Base-by-base conservation (phyloP, 2,113 vertebrate species). In the Gymnorhina tibicen region DNA sequence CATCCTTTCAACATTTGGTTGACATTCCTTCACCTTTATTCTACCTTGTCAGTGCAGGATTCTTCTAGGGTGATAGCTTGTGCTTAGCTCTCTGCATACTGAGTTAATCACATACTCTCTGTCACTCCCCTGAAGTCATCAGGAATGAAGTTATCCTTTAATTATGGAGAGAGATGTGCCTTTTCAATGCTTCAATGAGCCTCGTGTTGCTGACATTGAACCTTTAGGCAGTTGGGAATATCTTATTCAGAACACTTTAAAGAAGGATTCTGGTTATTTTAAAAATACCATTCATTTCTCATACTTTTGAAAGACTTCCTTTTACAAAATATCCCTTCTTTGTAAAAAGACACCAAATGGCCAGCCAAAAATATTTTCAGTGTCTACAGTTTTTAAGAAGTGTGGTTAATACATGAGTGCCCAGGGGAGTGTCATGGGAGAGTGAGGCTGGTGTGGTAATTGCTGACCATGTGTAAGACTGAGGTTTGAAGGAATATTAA, bases 201-300 rank as follows among this genome's bases (percentile, higher is more conserved):
- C 46, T 88, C 7, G 1, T 37, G 21, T 68, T 88, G 73, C 73
- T 79, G 78, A 94, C 56, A n/a, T 53, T 86, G 46, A 87, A 55
- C 67, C 69, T 68, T 49, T 33, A 79, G 80, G 49, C 78, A 85
- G 37, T 82, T 93, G 46, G 46, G 46, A 86, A 78, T 93, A 49
- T 82, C 82, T 72, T 62, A 75, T 44, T 85, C 88, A 92, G 52
- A 92, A 63, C 0, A 32, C 76, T 70, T 37, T 26, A n/a, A 68
- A 95, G 87, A 88, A 85, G 59, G 59, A 60, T 86, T 69, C 78
- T 35, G 52, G 58, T 92, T 85, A 49, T 86, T 97, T 93, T 81
- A 92, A 90, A 98, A 97, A 89, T 78, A 85, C 63, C 85, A 77
- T 95, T 93, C 74, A 60, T 95, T 97, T 70, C 70, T 94, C 69